A percentile compares a stretch with the other conserved stretches of the same genome.
phyloP scores from a whole-genome alignment of 2,888 invertebrate species.

The Thera britannica region DNA sequence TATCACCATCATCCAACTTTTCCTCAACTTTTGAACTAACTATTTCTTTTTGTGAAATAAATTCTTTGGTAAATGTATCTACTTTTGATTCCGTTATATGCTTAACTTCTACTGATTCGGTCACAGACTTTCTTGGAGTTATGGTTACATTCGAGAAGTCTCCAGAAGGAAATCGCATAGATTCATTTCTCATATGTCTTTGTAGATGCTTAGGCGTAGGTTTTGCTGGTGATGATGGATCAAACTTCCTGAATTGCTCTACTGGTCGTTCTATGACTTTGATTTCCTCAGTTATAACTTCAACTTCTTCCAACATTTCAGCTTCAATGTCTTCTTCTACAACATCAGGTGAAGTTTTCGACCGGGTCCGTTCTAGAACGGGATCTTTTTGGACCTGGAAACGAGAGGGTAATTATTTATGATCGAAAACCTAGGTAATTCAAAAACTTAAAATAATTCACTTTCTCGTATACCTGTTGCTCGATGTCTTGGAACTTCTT shows the following conservation, averaged over 20 bases:
- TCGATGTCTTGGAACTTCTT: conserved; percentile 82
- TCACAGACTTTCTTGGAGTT: conserved; percentile 72
- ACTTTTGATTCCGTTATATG: conserved; percentile 59
- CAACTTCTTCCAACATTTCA: conserved; percentile 55
- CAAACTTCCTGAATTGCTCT: conserved; percentile 77
- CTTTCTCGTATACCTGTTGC: conserved; percentile 66
- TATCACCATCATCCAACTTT: conserved; percentile 79
- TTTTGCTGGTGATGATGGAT: conserved; percentile 77
- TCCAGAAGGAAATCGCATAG: conserved; percentile 82
- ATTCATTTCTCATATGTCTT: conserved; percentile 82
- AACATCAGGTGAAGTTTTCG: conserved; percentile 73
- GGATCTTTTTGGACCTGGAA: conserved; percentile 72
- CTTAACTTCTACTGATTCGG: conserved; percentile 76
- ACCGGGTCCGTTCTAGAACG: conserved; percentile 68
- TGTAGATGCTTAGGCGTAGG: conserved; percentile 82
- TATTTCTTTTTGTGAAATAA: conserved; percentile 78
- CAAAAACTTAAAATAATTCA: conserved; percentile 25
- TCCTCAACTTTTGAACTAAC: conserved; percentile 83
- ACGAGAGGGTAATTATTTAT: conserved; percentile 33
- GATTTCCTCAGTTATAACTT: conserved; percentile 63
- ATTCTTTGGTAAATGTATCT: conserved; percentile 65
- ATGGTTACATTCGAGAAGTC: conserved; percentile 82
- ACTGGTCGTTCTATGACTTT: conserved; percentile 65
- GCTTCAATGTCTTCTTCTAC: conserved; percentile 64
- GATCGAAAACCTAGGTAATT: conserved; percentile 6